Conservation (phyloP, 2,113 vertebrate species). For the Platysternon megacephalum region DNA sequence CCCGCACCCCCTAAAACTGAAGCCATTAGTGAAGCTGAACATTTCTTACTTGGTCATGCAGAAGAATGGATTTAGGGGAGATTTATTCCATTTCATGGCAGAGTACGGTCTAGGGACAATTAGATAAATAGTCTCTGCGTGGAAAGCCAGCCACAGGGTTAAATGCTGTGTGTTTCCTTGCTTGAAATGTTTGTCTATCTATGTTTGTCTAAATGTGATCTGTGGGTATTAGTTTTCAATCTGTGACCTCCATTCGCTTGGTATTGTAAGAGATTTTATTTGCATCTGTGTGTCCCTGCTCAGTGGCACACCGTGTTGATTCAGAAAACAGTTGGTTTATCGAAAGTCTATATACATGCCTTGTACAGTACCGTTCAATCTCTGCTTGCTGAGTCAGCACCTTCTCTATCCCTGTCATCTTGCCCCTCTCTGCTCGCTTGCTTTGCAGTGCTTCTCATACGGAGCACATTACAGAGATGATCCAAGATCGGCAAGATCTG, state of each 20-base stretch:
- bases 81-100: neutral
- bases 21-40: neutral
- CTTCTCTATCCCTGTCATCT: neutral
- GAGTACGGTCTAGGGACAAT: neutral
- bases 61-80: neutral
- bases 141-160: accelerated
- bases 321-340: neutral
- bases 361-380: accelerated
- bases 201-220: neutral
- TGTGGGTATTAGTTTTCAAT: neutral
- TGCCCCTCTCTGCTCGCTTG: neutral
- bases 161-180: neutral
- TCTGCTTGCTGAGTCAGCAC: accelerated
- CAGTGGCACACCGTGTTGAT: neutral
- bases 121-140: neutral
- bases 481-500: neutral
- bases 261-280: accelerated
- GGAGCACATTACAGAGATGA: accelerated
- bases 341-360: accelerated
- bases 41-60: neutral
- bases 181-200: neutral
- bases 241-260: neutral
- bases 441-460: neutral
- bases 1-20: neutral
- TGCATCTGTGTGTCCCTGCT: accelerated